Conservation (phyloP, 2,113 vertebrate genomes). For the Eupsittula cactorum region DNA sequence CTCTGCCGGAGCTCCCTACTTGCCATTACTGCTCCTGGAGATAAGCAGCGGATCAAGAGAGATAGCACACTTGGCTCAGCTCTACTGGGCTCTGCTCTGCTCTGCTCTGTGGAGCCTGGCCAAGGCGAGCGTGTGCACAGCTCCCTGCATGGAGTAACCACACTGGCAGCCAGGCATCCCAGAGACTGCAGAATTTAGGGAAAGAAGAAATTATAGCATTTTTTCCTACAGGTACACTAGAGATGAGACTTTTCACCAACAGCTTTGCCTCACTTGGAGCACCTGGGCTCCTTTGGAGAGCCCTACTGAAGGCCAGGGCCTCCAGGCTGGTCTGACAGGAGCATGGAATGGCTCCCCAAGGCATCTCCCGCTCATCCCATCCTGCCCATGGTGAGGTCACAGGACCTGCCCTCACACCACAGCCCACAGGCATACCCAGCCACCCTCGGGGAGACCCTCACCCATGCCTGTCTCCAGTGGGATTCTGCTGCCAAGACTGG, state of each 20-base stretch:
- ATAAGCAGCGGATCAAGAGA: conserved; percentile 14
- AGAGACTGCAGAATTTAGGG: neutral
- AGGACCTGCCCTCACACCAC: neutral
- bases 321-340: neutral
- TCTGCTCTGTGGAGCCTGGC: neutral
- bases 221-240: neutral
- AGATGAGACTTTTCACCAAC: neutral
- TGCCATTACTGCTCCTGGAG: conserved; percentile 4
- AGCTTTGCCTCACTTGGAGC: neutral
- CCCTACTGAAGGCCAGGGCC: neutral
- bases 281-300: neutral
- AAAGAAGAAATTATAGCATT: accelerated
- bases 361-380: neutral
- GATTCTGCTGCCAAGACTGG: neutral
- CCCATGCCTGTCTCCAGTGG: neutral
- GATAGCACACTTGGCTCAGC: neutral
- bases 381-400: neutral
- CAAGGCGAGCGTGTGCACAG: neutral
- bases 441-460: neutral
- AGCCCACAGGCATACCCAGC: neutral
- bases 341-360: neutral
- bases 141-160: neutral
- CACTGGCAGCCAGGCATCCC: neutral
- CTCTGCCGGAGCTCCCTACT: neutral
- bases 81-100: neutral